phyloP scores from a whole-genome alignment of 2,888 invertebrate genomes.

The Parnassius mnemosyne region DNA sequence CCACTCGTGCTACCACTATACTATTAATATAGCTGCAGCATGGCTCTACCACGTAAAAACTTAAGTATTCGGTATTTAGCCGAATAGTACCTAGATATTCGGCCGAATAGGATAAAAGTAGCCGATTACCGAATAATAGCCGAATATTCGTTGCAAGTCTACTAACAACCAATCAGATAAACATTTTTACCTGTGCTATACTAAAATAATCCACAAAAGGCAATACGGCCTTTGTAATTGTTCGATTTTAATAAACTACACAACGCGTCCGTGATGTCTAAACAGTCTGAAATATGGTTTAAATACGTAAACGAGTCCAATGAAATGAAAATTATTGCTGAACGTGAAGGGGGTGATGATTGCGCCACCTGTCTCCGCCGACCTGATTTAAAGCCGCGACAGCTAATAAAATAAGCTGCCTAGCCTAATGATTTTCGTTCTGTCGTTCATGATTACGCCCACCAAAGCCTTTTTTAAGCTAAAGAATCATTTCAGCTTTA shows the following conservation, averaged over 20 bases:
- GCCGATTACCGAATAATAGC: no score
- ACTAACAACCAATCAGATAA: no score
- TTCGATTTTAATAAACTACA: constrained; percentile 27
- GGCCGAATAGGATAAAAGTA: no score
- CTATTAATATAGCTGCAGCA: no score
- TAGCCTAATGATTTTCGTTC: constrained; percentile 43
- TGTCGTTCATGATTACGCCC: constrained; percentile 31
- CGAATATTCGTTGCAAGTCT: no score
- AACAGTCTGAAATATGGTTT: constrained; percentile 41
- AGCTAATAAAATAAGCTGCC: constrained; percentile 56
- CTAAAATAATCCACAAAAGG: neutral
- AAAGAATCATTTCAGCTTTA: no score
- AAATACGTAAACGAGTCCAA: constrained; percentile 45
- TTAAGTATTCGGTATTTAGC: no score
- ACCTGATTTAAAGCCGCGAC: constrained; percentile 51
- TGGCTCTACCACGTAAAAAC: no score
- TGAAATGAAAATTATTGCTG: constrained; percentile 48
- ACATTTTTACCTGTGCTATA: no score
- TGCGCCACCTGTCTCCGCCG: constrained; percentile 45
- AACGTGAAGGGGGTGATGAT: constrained; percentile 55
- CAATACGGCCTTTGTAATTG: constrained; percentile 36
- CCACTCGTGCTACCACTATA: no score
- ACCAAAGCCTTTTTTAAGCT: neutral
- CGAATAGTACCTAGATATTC: no score
- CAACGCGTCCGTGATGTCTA: constrained; percentile 12